A percentile compares a stretch with the other conserved stretches of the same genome.
These are phyloP conservation scores for Callorhinus ursinus DNA, from an alignment of 2,113 vertebrate genomes.

Conservation along the genomic window DNA sequence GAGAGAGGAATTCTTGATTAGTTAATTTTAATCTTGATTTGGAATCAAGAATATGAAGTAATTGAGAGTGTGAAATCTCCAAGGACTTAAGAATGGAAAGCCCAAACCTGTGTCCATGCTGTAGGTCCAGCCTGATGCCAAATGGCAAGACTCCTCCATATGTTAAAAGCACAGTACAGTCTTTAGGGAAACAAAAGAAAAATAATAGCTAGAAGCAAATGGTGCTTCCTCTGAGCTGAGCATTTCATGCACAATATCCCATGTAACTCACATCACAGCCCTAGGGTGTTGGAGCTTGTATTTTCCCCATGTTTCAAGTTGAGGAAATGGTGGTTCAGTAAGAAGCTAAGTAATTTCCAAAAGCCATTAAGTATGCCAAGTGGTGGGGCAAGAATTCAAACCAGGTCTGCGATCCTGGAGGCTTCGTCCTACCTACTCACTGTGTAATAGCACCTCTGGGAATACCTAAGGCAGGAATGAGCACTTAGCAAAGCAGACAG, in stretches of 20 bases:
- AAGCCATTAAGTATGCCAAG: background rate
- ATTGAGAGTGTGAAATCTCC: background rate
- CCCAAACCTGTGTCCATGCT: background rate
- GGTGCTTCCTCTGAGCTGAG: background rate
- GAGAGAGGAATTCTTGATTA: background rate
- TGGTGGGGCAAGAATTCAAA: background rate
- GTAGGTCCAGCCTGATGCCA: slow-evolving; percentile 10
- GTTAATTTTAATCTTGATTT: background rate
- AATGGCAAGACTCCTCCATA: background rate
- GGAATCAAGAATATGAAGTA: background rate
- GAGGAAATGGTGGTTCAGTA: background rate
- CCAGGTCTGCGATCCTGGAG: background rate
- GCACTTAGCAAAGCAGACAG: background rate
- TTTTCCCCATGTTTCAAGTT: background rate
- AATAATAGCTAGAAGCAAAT: background rate
- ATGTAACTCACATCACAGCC: background rate
- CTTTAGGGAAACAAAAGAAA: slow-evolving; percentile 43
- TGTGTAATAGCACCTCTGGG: background rate
- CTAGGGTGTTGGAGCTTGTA: background rate
- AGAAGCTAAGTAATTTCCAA: background rate
- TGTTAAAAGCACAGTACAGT: background rate
- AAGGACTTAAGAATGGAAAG: background rate
- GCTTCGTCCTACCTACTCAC: background rate
- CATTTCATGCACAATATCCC: background rate
- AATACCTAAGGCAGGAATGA: background rate